Evolutionary conservation across 1,140 invertebrate species (phyloP).

Genomic region (Drosophila malerkotliana): DNA sequence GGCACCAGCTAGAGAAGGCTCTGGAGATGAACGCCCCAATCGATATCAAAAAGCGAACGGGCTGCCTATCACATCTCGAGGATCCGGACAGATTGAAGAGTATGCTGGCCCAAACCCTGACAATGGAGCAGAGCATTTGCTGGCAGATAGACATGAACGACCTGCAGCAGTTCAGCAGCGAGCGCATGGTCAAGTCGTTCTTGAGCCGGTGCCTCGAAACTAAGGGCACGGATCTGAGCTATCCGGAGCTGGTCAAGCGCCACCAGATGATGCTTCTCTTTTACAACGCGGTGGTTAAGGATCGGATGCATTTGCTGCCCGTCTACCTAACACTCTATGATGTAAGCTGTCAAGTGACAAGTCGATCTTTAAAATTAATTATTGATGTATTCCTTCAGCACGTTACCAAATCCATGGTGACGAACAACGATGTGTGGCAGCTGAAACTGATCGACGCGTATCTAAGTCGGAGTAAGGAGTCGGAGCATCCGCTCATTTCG

Average conservation of each 20-base stretch:
- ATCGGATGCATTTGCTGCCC: conserved; percentile 92
- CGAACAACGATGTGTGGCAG: conserved; percentile 79
- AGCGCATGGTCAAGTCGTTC: conserved; percentile 88
- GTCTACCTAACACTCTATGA: conserved; percentile 89
- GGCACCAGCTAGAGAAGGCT: conserved; percentile 90
- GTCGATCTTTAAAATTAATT: neutral
- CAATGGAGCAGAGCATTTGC: conserved; percentile 88
- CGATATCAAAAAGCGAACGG: conserved; percentile 94
- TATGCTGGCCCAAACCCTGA: conserved; percentile 92
- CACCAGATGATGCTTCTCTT: conserved; percentile 90
- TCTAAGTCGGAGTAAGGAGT: conserved; percentile 28
- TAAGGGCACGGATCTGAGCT: conserved; percentile 46
- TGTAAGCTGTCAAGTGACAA: conserved; percentile 84
- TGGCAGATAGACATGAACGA: conserved; percentile 86
- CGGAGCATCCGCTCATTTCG: conserved; percentile 61
- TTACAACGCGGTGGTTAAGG: conserved; percentile 94
- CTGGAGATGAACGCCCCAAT: conserved; percentile 89
- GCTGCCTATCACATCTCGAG: conserved; percentile 93
- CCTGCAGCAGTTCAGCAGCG: conserved; percentile 89
- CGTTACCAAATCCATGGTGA: conserved; percentile 56
- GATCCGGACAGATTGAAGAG: conserved; percentile 95
- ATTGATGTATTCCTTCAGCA: conserved; percentile 28
- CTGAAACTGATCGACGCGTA: conserved; percentile 70
- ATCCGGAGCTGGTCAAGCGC: conserved; percentile 85
- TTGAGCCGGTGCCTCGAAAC: conserved; percentile 87